A percentile compares a stretch with the other conserved stretches of the same genome.
phyloP scores from a whole-genome alignment of 2,888 invertebrate species.

The Homarus gammarus region DNA sequence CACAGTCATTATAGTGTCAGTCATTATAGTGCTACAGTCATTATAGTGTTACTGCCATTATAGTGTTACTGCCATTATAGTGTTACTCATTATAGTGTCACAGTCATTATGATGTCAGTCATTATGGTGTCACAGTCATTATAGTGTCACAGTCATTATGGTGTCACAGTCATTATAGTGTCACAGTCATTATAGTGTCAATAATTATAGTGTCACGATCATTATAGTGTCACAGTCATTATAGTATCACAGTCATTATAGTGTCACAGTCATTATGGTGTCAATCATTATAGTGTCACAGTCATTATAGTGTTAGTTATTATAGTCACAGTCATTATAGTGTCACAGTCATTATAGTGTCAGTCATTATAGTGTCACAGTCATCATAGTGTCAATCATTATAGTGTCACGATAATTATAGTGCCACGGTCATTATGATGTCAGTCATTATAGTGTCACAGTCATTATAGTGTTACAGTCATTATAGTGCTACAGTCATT shows the following conservation, averaged over 20 bases:
- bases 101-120: no score
- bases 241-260: not conserved
- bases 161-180: not conserved
- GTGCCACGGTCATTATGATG: not conserved
- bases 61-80: no score
- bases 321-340: not conserved
- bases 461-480: constrained; percentile 14
- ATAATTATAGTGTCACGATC: constrained; percentile 8
- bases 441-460: not conserved
- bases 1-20: constrained; percentile 6
- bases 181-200: not conserved
- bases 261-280: not conserved
- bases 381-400: no score
- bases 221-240: not conserved
- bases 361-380: not conserved
- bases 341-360: constrained; percentile 8
- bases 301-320: constrained; percentile 25
- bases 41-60: no score
- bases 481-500: not conserved
- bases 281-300: not conserved
- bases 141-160: not conserved
- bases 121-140: not conserved
- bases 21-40: no score
- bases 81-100: constrained; percentile 2
- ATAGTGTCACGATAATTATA: not conserved